Percentiles rank a stretch among this genome's conserved stretches.
phyloP scores from a whole-genome alignment of 2,113 vertebrate species.

The Diglossa brunneiventris region DNA sequence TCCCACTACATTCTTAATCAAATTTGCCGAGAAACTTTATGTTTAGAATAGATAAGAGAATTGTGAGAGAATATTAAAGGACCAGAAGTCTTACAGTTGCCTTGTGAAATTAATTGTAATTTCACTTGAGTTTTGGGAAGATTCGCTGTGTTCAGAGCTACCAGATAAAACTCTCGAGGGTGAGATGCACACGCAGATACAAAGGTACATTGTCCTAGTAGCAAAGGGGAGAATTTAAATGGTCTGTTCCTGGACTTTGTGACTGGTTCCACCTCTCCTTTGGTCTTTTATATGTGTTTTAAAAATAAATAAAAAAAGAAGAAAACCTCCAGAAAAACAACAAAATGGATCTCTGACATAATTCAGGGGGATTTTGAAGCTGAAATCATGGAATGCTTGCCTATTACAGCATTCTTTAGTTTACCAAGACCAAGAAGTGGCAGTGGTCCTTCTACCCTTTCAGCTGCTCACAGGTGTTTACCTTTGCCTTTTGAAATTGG shows the following conservation, averaged over 20 bases:
- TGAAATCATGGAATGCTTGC: not conserved
- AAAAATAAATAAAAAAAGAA: not conserved
- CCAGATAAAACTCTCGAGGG: not conserved
- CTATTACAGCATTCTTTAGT: not conserved
- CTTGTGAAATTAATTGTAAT: not conserved
- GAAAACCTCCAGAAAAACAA: not conserved
- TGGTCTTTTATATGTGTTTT: not conserved
- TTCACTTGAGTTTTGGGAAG: not conserved
- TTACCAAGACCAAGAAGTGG: not conserved
- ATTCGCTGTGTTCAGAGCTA: not conserved
- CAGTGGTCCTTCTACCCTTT: not conserved
- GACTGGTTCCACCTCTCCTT: not conserved
- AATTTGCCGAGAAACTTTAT: not conserved
- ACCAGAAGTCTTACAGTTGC: not conserved
- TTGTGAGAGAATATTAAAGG: not conserved
- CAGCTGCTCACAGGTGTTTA: not conserved
- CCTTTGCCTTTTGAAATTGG: conserved; percentile 10
- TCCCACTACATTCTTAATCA: not conserved
- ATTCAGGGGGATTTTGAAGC: not conserved
- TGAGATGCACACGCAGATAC: not conserved
- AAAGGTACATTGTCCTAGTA: not conserved
- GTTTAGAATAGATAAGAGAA: not conserved
- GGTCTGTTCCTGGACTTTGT: not conserved
- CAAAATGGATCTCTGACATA: not conserved
- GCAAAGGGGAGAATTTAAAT: not conserved